phyloP scores from a whole-genome alignment of 2,888 invertebrate genomes.

The Geotrupes spiniger region DNA sequence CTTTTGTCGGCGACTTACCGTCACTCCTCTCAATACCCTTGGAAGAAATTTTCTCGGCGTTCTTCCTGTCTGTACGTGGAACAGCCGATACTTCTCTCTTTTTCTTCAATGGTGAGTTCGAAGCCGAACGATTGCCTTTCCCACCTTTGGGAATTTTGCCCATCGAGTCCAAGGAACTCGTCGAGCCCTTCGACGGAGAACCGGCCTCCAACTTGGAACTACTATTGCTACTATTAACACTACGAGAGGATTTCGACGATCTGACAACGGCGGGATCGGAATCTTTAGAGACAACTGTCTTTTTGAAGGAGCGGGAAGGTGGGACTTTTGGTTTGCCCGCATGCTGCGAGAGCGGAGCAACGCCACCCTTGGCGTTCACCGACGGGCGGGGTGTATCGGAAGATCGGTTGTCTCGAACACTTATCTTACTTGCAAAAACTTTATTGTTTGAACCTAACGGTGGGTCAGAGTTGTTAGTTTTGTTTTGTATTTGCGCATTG shows the following conservation, averaged over 20 bases:
- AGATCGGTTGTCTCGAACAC: slow-evolving; percentile 43
- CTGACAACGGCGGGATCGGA: slow-evolving; percentile 24
- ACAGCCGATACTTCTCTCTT: slow-evolving; percentile 36
- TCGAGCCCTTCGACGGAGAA: slow-evolving; percentile 30
- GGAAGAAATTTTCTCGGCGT: slow-evolving; percentile 23
- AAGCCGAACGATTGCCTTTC: slow-evolving; percentile 30
- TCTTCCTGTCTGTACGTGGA: slow-evolving; percentile 41
- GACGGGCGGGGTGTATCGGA: slow-evolving; percentile 45
- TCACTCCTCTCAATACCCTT: slow-evolving; percentile 17
- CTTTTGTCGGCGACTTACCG: slow-evolving; percentile 13
- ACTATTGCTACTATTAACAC: neutral
- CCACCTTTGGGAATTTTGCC: slow-evolving; percentile 42
- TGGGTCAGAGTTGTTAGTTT: slow-evolving; percentile 34
- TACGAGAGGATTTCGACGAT: slow-evolving; percentile 34
- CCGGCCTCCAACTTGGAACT: slow-evolving; percentile 25
- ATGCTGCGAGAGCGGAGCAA: slow-evolving; percentile 18
- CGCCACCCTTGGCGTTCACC: slow-evolving; percentile 39
- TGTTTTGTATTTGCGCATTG: slow-evolving; percentile 42
- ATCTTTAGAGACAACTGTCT: slow-evolving; percentile 31
- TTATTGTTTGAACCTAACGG: slow-evolving; percentile 47
- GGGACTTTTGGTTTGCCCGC: slow-evolving; percentile 30
- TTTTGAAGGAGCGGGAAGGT: slow-evolving; percentile 33
- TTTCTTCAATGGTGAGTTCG: slow-evolving; percentile 29
- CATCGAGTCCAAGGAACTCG: slow-evolving; percentile 41
- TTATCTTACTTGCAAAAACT: slow-evolving; percentile 48